phyloP scores from a whole-genome alignment of 2,888 invertebrate species.

The Callyntrura guangdongensis region DNA sequence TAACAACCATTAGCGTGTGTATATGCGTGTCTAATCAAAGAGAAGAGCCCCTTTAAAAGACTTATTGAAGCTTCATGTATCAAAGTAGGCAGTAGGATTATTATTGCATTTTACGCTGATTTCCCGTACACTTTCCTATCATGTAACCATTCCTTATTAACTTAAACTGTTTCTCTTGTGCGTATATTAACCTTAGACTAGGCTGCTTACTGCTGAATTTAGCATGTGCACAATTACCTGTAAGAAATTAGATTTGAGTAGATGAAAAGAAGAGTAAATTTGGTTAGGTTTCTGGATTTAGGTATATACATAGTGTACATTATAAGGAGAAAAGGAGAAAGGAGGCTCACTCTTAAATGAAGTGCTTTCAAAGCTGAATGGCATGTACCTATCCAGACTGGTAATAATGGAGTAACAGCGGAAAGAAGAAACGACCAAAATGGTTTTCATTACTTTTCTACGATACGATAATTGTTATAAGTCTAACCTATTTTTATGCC shows the following conservation, averaged over 20 bases:
- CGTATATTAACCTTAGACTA: not conserved
- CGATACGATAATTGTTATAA: slow-evolving; percentile 51
- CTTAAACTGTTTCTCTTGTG: slow-evolving; percentile 17
- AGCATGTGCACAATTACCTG: slow-evolving; percentile 47
- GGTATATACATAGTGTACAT: not conserved
- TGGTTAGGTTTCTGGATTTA: not conserved
- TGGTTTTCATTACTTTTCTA: slow-evolving; percentile 7
- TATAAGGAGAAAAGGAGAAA: not conserved
- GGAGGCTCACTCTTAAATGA: not conserved
- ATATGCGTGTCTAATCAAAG: not conserved
- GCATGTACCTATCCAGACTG: not conserved
- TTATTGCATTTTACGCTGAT: not conserved
- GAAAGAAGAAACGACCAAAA: not conserved
- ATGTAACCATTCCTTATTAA: slow-evolving; percentile 9
- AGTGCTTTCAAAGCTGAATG: slow-evolving; percentile 6
- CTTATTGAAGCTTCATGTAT: not conserved
- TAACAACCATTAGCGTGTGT: not conserved
- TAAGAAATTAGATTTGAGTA: slow-evolving; percentile 32
- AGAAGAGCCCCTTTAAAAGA: slow-evolving; percentile 36
- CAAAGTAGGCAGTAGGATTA: slow-evolving; percentile 7
- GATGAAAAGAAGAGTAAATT: not conserved
- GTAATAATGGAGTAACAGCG: not conserved
- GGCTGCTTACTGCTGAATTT: not conserved
- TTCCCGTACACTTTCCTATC: not conserved
- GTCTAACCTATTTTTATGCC: slow-evolving; percentile 31